Percentiles rank a stretch among this genome's conserved stretches.
Conservation (phyloP, 2,888 invertebrate genomes). For the Euplexia lucipara region DNA sequence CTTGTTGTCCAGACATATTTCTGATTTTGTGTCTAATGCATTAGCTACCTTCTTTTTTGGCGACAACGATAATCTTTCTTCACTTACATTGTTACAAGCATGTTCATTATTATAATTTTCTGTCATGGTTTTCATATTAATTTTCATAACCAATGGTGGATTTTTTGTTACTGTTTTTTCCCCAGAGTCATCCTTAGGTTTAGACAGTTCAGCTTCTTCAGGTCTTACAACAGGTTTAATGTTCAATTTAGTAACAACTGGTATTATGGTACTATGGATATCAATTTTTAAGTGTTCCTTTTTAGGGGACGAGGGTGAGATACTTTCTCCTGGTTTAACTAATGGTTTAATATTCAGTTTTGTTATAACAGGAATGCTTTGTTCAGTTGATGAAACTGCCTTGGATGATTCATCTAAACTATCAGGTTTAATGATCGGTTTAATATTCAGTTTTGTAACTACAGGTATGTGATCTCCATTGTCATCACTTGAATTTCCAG, state of each 20-base stretch:
- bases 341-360: conserved; percentile 87
- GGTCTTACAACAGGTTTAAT: conserved; percentile 89
- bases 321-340: conserved; percentile 79
- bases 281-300: conserved; percentile 77
- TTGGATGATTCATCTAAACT: conserved; percentile 73
- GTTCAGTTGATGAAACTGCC: conserved; percentile 72
- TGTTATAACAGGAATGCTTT: conserved; percentile 82
- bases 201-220: conserved; percentile 73
- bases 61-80: conserved; percentile 82
- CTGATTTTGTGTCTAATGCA: conserved; percentile 62
- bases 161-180: conserved; percentile 76
- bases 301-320: conserved; percentile 82
- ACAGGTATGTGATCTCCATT: conserved; percentile 86
- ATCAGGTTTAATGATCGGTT: conserved; percentile 88
- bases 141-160: conserved; percentile 87
- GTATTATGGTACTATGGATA: conserved; percentile 72
- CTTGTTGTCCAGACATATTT: conserved; percentile 47
- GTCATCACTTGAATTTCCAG: conserved; percentile 88
- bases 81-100: conserved; percentile 75
- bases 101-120: conserved; percentile 74
- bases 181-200: conserved; percentile 71
- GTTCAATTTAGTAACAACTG: conserved; percentile 84
- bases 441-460: conserved; percentile 91
- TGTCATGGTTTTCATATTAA: conserved; percentile 83
- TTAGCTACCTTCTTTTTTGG: conserved; percentile 69